Evolutionary conservation across 1,140 invertebrate genomes (phyloP), one percentile per base, ranked within the genome.

Genomic region (Conopomorpha cramerella): DNA sequence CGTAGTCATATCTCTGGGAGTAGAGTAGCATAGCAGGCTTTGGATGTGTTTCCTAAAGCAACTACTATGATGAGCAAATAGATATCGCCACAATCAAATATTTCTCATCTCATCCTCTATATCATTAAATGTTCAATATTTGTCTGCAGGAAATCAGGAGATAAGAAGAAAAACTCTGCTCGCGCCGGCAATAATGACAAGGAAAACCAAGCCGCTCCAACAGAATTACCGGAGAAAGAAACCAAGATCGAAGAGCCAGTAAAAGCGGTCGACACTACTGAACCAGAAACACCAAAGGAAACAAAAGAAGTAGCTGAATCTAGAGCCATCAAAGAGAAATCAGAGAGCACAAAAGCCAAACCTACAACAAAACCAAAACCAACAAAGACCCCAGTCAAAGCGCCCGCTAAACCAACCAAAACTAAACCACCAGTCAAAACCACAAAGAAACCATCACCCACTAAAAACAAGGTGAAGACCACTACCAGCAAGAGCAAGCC

Each of bases 401-500:
- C 32, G 1, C 47, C 41, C 10, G 44, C 46, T 2, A 74, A 70
- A 36, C 49, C 54, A 7, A 58, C 62, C 2, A 68, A 63, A 46
- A 53, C 59, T 3, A 76, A 71, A 37, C 57, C 62, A 16, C 54
- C 60, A 32, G 33, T 43, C 31, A 66, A 66, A 41, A 65, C 51
- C 14, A 59, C 52, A 36, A 77, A 78, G 41, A 71, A 73, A 41
- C 60, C 63, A 15, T 41, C 54, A 39, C 50, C 42, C 8, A 65
- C 57, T 16, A 80, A 78, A 34, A 77, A 67, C 30, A 78, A 82
- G 49, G 67, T 63, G 1, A 81, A 80, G 49, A 51, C 67, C 8
- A 61, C 46, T 16, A 62, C 51, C 33, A 71, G 71, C 31, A 81
- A 77, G 38, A 82, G 54, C 41, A 81, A 82, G 47, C 79, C 79